A percentile compares a stretch with the other conserved stretches of the same genome.
Evolutionary conservation across 2,888 invertebrate species (phyloP).

Genomic region (Caenorhabditis sulstoni): DNA sequence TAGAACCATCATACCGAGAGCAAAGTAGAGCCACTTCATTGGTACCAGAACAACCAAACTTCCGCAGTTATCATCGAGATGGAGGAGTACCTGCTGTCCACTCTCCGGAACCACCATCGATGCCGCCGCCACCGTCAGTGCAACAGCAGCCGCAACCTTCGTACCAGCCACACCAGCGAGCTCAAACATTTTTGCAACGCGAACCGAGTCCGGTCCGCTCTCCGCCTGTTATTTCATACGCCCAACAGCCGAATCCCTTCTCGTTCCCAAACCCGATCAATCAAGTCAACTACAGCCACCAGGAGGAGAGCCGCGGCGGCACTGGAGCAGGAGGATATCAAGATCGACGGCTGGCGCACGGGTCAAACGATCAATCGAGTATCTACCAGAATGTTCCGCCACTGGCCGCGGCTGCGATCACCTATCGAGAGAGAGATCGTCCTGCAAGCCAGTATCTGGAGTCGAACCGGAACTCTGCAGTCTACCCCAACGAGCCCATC

Average conservation of each 20-base stretch:
- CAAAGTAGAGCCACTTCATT: conserved; percentile 23
- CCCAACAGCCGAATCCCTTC: conserved; percentile 39
- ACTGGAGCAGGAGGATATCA: conserved; percentile 20
- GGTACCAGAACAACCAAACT: conserved; percentile 33
- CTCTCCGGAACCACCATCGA: neutral
- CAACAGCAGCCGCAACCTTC: conserved; percentile 6
- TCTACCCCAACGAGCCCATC: conserved; percentile 51
- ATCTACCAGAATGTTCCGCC: conserved; percentile 55
- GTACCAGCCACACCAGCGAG: conserved; percentile 14
- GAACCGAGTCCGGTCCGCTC: conserved; percentile 38
- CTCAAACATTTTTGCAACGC: conserved; percentile 19
- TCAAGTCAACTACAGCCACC: conserved; percentile 48
- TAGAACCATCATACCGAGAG: conserved; percentile 45
- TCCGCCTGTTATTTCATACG: conserved; percentile 30
- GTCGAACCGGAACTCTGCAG: conserved; percentile 43
- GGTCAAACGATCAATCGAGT: conserved; percentile 31
- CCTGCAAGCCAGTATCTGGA: conserved; percentile 23
- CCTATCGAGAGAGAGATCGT: conserved; percentile 31
- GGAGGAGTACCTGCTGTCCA: conserved; percentile 8
- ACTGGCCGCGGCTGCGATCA: conserved; percentile 3
- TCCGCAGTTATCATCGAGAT: conserved; percentile 55
- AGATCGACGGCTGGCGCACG: conserved; percentile 23
- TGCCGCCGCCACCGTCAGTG: neutral
- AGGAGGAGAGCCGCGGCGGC: conserved; percentile 4
- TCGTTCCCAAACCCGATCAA: conserved; percentile 52